Base-by-base conservation (phyloP, 2,888 invertebrate species). In the Gryllus longicercus region DNA sequence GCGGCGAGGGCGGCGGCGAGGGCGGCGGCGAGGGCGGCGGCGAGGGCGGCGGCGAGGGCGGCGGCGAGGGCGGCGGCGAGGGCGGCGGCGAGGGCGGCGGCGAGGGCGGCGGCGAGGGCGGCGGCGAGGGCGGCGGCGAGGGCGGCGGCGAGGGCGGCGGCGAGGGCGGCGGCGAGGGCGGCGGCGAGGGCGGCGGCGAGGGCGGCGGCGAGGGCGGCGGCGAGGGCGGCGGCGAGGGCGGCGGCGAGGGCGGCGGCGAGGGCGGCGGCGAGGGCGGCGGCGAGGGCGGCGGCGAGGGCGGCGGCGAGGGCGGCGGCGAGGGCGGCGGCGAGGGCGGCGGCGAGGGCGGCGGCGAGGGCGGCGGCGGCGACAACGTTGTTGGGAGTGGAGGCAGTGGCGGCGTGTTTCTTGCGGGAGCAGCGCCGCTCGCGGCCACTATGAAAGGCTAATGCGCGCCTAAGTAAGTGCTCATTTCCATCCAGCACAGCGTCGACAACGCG, bases 361-460 rank as follows among this genome's bases (percentile, higher is more conserved):
- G 63, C 18, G 63, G 63, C 14, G 63, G 16, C 3, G 10, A 14
- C n/a, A 38, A 63, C 63, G n/a, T 11, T 63, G 63, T 18, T 18
- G 63, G 63, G 14, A 63, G n/a, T 63, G 63, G 63, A 12, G 63
- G n/a, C 63, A 16, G 16, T 1, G 63, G 63, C 16, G 63, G n/a
- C 63, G 63, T 63, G 63, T 63, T 63, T 63, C 63, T 63, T 63
- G 63, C 63, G 63, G n/a, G 38, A 38, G 38, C 38, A 63, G n/a
- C 63, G 63, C 63, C 63, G n/a, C 63, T 63, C 63, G 63, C 63
- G 16, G n/a, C 63, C n/a, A 14, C 63, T 63, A 63, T 63, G 63
- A 63, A 63, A 63, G 63, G 63, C 63, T 63, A 63, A 63, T 63
- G 63, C 63, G 63, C 63, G 63, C 63, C 63, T 63, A n/a, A 63